A percentile compares a stretch with the other conserved stretches of the same genome.
Conservation (phyloP, 2,888 invertebrate species). For the Limnephilus lunatus region DNA sequence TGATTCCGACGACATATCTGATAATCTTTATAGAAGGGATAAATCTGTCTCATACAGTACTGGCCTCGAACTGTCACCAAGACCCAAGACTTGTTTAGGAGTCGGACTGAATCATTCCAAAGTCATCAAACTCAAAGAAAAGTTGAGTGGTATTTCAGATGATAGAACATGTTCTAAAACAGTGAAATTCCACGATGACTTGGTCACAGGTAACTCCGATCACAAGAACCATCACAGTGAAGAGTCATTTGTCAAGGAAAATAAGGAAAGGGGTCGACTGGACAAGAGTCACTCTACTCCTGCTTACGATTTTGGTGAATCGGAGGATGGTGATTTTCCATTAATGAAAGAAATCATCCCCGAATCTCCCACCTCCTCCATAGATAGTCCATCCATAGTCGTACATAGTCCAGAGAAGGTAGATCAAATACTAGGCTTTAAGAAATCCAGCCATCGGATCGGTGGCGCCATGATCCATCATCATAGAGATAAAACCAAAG, state of each 20-base stretch:
- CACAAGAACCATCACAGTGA: conserved; percentile 67
- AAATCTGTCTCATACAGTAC: conserved; percentile 89
- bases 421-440: conserved; percentile 73
- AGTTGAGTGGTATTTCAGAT: conserved; percentile 61
- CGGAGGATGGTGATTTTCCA: conserved; percentile 67
- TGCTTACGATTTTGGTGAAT: conserved; percentile 81
- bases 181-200: conserved; percentile 61
- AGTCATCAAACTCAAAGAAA: conserved; percentile 66
- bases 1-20: conserved; percentile 73
- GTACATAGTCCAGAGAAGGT: conserved; percentile 71
- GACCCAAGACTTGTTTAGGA: conserved; percentile 83
- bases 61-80: conserved; percentile 82
- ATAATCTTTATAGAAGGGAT: conserved; percentile 82
- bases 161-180: conserved; percentile 70
- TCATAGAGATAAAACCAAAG: conserved; percentile 66
- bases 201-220: conserved; percentile 66
- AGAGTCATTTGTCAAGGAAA: conserved; percentile 61
- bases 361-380: conserved; percentile 70
- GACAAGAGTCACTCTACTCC: conserved; percentile 92
- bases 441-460: conserved; percentile 73
- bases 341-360: conserved; percentile 71
- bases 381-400: conserved; percentile 68
- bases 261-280: conserved; percentile 76
- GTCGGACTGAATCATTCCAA: conserved; percentile 69
- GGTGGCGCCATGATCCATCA: conserved; percentile 72